Evolutionary conservation across 2,888 invertebrate genomes (phyloP).

Genomic region (Frankliniella intonsa): DNA sequence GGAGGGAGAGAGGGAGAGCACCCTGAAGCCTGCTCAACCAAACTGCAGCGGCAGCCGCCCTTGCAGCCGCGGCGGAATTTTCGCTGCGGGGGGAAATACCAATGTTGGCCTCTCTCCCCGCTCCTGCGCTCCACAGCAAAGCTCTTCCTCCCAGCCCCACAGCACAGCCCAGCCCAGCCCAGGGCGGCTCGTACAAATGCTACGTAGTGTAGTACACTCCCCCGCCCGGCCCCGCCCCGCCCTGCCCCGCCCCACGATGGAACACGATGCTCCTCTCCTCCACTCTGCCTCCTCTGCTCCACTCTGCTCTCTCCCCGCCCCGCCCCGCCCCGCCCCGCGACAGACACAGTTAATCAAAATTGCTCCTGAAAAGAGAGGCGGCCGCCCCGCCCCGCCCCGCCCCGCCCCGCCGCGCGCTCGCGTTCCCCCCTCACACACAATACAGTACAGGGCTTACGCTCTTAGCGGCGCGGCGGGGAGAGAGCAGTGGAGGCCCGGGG

Average conservation of each 20-base stretch:
- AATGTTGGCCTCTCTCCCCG: too few species aligned
- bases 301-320: neutral
- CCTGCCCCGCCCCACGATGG: neutral
- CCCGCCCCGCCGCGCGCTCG: neutral
- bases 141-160: too few species aligned
- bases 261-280: neutral
- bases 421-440: neutral
- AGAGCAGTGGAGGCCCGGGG: neutral
- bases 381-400: neutral
- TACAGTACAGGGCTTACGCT: neutral
- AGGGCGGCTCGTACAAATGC: too few species aligned
- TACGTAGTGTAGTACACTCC: too few species aligned
- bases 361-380: conserved; percentile 5
- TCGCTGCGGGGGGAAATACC: too few species aligned
- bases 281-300: neutral
- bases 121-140: too few species aligned
- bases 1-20: too few species aligned
- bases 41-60: too few species aligned
- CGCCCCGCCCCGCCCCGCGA: neutral
- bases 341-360: conserved; percentile 22
- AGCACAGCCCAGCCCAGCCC: too few species aligned
- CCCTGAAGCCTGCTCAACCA: too few species aligned
- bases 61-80: too few species aligned
- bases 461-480: conserved; percentile 2
- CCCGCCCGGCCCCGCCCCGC: neutral